A percentile compares a stretch with the other conserved stretches of the same genome.
These are phyloP conservation scores for Paratilapia polleni DNA, from an alignment of 2,113 vertebrate genomes.

Conservation along the genomic window DNA sequence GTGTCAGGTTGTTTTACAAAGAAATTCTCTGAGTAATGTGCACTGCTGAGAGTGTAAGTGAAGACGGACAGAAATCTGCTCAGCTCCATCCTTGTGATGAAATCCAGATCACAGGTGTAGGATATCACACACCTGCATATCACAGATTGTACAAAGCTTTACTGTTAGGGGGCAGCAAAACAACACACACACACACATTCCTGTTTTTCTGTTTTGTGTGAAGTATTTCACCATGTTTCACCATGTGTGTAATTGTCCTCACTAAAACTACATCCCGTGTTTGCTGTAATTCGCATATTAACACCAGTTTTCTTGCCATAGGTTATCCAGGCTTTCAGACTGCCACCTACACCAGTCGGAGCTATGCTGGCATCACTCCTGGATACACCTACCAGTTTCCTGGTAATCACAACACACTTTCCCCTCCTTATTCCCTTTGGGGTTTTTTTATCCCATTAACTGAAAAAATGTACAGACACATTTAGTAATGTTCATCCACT, in stretches of 20 bases:
- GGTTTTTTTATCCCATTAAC: neutral
- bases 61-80: conserved; percentile 32
- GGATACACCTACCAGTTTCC: conserved; percentile 99
- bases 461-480: neutral
- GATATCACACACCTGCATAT: conserved; percentile 56
- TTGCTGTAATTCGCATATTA: neutral
- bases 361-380: conserved; percentile 96
- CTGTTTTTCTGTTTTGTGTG: neutral
- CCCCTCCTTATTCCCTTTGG: neutral
- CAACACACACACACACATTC: neutral
- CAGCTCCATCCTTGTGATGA: conserved; percentile 1
- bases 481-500: neutral
- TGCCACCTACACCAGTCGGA: conserved; percentile 95
- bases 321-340: conserved; percentile 99
- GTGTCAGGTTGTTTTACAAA: neutral
- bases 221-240: neutral
- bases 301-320: conserved; percentile 52
- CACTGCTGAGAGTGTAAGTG: conserved; percentile 29
- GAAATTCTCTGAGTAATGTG: conserved; percentile 19
- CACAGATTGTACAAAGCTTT: neutral
- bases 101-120: conserved; percentile 51
- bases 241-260: neutral
- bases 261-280: neutral
- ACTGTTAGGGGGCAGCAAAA: conserved; percentile 24
- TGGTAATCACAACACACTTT: conserved; percentile 81